These are phyloP conservation scores for Phoenicopterus ruber DNA, from an alignment of 2,113 vertebrate species.

Conservation along the genomic window DNA sequence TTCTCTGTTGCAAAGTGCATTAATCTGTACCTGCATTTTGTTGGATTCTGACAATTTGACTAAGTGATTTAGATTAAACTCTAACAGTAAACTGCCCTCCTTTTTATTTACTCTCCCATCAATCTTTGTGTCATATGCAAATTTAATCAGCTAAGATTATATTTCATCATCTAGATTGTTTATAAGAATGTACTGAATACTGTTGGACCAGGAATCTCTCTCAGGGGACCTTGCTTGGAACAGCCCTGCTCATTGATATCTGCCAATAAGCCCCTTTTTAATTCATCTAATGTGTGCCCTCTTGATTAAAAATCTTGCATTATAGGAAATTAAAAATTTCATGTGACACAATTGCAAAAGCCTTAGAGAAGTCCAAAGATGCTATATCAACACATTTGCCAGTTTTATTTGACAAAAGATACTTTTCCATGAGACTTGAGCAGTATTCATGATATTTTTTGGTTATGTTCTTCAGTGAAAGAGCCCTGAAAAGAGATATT, in stretches of 20 bases:
- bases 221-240: neutral
- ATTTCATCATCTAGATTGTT: constrained; percentile 49
- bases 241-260: constrained; percentile 9
- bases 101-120: constrained; percentile 15
- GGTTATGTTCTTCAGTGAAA: neutral
- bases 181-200: constrained; percentile 7
- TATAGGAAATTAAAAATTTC: constrained; percentile 50
- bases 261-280: constrained; percentile 34
- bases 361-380: neutral
- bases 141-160: constrained; percentile 62
- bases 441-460: neutral
- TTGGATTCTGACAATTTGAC: neutral
- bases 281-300: constrained; percentile 29
- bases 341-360: neutral
- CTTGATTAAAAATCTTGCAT: constrained; percentile 51
- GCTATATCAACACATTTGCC: neutral
- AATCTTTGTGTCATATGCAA: constrained; percentile 54
- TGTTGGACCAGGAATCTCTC: neutral
- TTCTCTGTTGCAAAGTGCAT: neutral
- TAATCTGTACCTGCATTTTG: neutral
- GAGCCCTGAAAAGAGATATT: neutral
- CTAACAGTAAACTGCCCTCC: neutral
- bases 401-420: neutral
- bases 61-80: constrained; percentile 18
- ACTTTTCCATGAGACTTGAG: neutral